These are phyloP conservation scores for Athene cunicularia DNA, from an alignment of 2,113 vertebrate genomes.

Conservation along the genomic window DNA sequence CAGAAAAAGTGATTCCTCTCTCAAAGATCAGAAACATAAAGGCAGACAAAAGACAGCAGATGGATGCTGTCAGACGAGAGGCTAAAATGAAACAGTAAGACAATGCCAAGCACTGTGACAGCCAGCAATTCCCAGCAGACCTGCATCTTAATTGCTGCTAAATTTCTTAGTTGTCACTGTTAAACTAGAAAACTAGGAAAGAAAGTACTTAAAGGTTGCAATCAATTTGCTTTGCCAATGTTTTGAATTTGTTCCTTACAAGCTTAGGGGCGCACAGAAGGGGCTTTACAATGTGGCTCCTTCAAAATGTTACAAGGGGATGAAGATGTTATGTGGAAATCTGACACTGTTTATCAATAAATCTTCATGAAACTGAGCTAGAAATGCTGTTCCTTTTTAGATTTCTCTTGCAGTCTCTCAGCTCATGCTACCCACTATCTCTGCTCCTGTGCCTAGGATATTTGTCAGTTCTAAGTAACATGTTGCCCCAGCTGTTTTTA, in stretches of 20 bases:
- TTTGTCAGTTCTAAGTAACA: background rate
- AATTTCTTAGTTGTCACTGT: background rate
- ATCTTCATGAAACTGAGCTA: background rate
- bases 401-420: background rate
- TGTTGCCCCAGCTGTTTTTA: background rate
- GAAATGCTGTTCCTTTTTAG: background rate
- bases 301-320: accelerated
- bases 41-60: background rate
- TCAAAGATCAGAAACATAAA: background rate
- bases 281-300: background rate
- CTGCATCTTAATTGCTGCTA: background rate
- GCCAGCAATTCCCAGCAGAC: background rate
- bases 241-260: background rate
- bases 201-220: background rate
- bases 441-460: background rate
- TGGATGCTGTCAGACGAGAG: background rate
- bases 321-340: background rate
- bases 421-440: background rate
- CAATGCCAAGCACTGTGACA: background rate
- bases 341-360: background rate
- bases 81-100: background rate
- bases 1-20: background rate
- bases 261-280: accelerated
- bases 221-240: background rate
- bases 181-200: background rate